Evolutionary conservation across 2,888 invertebrate species (phyloP).

Genomic region (Chloroclystis v-ata): DNA sequence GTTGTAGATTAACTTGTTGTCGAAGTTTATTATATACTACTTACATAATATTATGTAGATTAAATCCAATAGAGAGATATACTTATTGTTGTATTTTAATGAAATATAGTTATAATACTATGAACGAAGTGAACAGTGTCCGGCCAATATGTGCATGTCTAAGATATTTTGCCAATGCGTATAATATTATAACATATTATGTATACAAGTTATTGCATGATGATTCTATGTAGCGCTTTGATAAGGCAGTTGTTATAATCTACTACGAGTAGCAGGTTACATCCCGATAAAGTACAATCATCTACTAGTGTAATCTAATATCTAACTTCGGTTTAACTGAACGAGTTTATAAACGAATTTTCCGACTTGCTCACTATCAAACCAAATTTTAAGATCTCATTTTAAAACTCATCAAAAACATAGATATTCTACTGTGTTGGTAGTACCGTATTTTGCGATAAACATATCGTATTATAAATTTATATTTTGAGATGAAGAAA

Average conservation of each 20-base stretch:
- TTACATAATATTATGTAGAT: constrained; percentile 64
- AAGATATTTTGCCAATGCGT: constrained; percentile 62
- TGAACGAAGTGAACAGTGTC: constrained; percentile 64
- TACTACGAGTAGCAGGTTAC: constrained; percentile 45
- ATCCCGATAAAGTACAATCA: constrained; percentile 65
- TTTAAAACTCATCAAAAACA: constrained; percentile 40
- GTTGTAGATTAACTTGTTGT: constrained; percentile 71
- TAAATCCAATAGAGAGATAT: constrained; percentile 69
- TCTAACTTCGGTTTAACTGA: constrained; percentile 51
- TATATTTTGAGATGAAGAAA: too few relatives aligned
- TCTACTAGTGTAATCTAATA: constrained; percentile 44
- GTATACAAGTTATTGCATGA: constrained; percentile 54
- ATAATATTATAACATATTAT: constrained; percentile 44
- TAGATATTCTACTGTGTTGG: constrained; percentile 20
- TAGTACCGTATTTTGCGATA: too few relatives aligned
- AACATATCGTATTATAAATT: too few relatives aligned
- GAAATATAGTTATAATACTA: constrained; percentile 52
- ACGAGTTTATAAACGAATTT: constrained; percentile 63
- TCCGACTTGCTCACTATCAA: constrained; percentile 67
- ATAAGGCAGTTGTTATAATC: constrained; percentile 43
- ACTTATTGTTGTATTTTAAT: constrained; percentile 71
- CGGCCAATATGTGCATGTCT: constrained; percentile 69
- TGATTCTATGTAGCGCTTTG: constrained; percentile 50
- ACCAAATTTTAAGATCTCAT: constrained; percentile 75
- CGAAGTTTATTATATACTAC: constrained; percentile 57